Percentiles rank a stretch among this genome's conserved stretches.
These are phyloP conservation scores for Bombycilla garrulus DNA, from an alignment of 2,113 vertebrate species.

Conservation along the genomic window DNA sequence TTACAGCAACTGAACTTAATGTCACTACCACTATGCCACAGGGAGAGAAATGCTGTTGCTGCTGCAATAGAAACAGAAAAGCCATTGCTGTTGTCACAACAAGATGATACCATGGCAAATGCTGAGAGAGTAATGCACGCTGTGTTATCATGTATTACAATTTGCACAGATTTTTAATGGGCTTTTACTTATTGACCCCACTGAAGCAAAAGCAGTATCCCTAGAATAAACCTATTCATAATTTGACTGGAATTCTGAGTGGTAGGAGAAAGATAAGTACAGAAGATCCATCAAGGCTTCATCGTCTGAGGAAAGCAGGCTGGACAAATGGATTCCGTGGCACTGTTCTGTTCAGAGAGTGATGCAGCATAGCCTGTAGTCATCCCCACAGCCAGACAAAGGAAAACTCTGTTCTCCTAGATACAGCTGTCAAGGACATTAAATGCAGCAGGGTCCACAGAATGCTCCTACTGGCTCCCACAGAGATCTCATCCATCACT, in stretches of 20 bases:
- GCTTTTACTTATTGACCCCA: neutral
- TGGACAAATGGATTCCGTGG: neutral
- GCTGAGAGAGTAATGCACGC: neutral
- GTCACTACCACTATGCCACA: fast-evolving
- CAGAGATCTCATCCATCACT: neutral
- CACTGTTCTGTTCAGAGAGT: neutral
- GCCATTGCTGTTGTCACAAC: neutral
- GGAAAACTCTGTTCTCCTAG: neutral
- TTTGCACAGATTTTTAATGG: neutral
- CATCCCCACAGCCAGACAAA: neutral
- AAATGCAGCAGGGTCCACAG: neutral
- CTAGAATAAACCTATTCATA: neutral
- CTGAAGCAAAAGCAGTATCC: neutral
- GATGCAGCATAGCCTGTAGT: neutral
- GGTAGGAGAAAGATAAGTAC: neutral
- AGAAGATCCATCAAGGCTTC: neutral
- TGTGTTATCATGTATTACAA: neutral
- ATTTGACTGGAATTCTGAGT: neutral
- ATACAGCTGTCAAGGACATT: neutral
- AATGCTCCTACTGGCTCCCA: neutral
- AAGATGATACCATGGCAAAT: neutral
- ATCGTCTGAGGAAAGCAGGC: neutral
- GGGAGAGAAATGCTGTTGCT: neutral
- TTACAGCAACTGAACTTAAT: neutral
- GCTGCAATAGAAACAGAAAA: neutral